Evolutionary conservation across 2,888 invertebrate genomes (phyloP), one percentile per base, ranked within the genome.

Genomic region (Malacosoma neustria): DNA sequence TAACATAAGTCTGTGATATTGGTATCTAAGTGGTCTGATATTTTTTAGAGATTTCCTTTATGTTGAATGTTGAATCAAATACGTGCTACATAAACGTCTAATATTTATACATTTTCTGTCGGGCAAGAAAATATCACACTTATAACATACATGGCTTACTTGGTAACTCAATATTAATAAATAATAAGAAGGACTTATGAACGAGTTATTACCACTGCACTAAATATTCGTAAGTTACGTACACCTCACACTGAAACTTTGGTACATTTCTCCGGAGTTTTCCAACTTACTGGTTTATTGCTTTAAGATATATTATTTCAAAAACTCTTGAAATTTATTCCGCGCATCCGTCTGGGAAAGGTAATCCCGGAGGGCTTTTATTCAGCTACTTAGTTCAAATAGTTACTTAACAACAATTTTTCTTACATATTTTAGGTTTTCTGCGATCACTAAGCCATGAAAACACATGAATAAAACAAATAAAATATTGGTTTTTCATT

Each of bases 281-380:
- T 72, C 72, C 68, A 77, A 81, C 74, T 81, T 81, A 62, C 72
- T 71, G 75, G 74, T 82, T 84, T 84, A 84, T 82, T 72, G 74
- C 81, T 72, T 72, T 59, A 59, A 54, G 62, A 72, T 74, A 81
- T 81, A 81, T 82, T 82, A 84, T 84, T 79, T 84, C 80, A 79
- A 75, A 76, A 77, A 79, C 70, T 75, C 72, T 44, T 37, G 45
- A 68, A 80, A 81, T 80, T 77, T 81, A 77, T 80, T 74, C 66
- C 61, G 54, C 68, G 63, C 66, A 67, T 72, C 70, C 68, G 68
- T 66, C 66, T 67, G 64, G 61, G 65, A 60, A 61, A 67, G 65
- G 72, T 73, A 69, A 70, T 82, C 80, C 77, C 75, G 54, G 60
- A 66, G 71, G n/a, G 77, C 51, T 70, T 64, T 75, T 71, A 73